A percentile compares a stretch with the other conserved stretches of the same genome.
These are phyloP conservation scores for Athetis lepigone DNA, from an alignment of 2,888 invertebrate genomes.

Conservation along the genomic window DNA sequence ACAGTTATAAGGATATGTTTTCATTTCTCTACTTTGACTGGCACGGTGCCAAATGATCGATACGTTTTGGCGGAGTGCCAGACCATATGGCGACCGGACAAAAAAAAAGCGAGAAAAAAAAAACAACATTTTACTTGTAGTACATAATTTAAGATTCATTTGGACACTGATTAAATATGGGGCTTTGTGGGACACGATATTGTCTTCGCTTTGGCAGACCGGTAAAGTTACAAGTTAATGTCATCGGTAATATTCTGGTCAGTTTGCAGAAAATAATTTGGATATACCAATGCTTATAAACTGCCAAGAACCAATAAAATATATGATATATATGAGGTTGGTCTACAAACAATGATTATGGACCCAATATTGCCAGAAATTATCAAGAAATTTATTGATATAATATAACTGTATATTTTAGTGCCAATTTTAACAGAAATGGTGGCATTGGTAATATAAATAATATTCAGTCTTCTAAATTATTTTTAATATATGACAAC, in stretches of 20 bases:
- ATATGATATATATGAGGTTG: not conserved
- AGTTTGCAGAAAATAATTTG: conserved; percentile 10
- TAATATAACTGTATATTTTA: conserved; percentile 15
- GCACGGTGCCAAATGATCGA: conserved; percentile 84
- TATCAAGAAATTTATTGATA: not conserved
- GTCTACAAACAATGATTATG: not conserved
- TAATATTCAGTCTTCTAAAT: conserved; percentile 2
- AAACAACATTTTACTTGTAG: conserved; percentile 67
- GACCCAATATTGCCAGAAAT: not conserved
- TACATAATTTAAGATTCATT: conserved; percentile 69
- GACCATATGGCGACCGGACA: conserved; percentile 76
- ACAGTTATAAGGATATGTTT: conserved; percentile 73
- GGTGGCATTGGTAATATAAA: conserved; percentile 11
- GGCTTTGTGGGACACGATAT: conserved; percentile 22
- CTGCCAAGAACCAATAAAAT: conserved; percentile 5
- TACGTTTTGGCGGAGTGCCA: conserved; percentile 81
- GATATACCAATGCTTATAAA: not conserved
- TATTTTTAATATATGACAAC: not conserved
- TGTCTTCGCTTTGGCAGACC: not conserved
- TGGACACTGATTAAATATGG: conserved; percentile 59
- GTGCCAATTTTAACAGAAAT: not conserved
- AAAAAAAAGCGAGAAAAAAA: conserved; percentile 69
- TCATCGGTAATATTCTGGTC: not conserved
- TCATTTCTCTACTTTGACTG: conserved; percentile 82
- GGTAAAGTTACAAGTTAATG: conserved; percentile 7